Evolutionary conservation across 2,113 vertebrate genomes (phyloP).

Genomic region (Tor tambroides): DNA sequence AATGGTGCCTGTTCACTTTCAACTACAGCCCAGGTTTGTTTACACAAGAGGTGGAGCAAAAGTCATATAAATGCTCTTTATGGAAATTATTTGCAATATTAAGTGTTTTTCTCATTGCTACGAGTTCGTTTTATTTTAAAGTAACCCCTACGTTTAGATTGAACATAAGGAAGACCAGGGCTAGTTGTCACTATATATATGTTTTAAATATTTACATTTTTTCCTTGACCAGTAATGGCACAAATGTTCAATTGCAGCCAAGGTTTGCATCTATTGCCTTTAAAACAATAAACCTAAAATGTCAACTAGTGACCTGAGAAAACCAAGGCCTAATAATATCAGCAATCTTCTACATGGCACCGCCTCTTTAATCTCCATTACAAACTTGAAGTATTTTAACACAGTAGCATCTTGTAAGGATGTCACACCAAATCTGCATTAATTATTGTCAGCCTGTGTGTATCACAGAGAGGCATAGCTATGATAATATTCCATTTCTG

Average conservation of each 20-base stretch:
- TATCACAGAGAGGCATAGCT: not conserved
- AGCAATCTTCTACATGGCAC: too few relatives aligned
- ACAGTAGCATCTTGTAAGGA: not conserved
- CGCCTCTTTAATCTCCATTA: too few relatives aligned
- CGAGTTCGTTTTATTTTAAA: not conserved
- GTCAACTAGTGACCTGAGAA: too few relatives aligned
- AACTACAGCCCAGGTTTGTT: not conserved
- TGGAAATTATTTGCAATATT: not conserved
- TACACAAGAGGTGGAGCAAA: slow-evolving; percentile 16
- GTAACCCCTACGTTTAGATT: not conserved
- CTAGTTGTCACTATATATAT: not conserved
- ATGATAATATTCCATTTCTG: not conserved
- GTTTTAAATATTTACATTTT: too few relatives aligned
- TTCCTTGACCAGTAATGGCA: too few relatives aligned
- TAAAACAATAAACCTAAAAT: too few relatives aligned
- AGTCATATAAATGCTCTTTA: not conserved
- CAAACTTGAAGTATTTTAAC: not conserved
- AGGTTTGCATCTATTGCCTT: too few relatives aligned
- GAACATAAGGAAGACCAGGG: not conserved
- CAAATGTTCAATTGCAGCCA: too few relatives aligned
- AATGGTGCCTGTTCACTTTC: slow-evolving; percentile 18
- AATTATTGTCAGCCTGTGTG: not conserved
- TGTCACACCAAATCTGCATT: not conserved
- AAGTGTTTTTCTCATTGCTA: not conserved
- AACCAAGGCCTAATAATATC: too few relatives aligned